Base-by-base conservation (phyloP, 2,888 invertebrate genomes). In the Cantharis flavilabris region DNA sequence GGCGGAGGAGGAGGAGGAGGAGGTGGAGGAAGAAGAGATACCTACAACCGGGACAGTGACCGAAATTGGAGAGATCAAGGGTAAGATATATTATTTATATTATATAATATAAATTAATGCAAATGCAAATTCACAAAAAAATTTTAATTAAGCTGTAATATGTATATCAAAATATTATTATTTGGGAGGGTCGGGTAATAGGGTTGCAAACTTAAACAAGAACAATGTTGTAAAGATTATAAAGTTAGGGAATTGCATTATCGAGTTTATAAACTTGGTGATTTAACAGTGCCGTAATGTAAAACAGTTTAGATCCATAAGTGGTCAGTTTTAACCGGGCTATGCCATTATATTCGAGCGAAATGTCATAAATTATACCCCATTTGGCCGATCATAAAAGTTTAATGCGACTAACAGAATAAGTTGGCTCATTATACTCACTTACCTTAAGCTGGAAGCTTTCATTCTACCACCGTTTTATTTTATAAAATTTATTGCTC, bases 31-130 rank as follows among this genome's bases (percentile, higher is more conserved):
- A 77, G 77, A 70, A 81, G 81, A 77, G 81, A 81, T 67, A n/a
- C n/a, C 0, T 81, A 82, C 73, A 33, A 76, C 69, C 65, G 65
- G 0, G 80, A 77, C 62, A 70, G 82, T 69, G 83, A 83, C 73
- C 88, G 89, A 75, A 80, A 64, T 11, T 82, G 81, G 81, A 87
- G 90, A 75, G 90, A 90, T 82, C 89, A 90, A 83, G 90, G 84
- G 84, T 84, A 76, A 83, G 79, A 70, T n/a, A n/a, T n/a, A n/a
- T n/a, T n/a, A 23, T 5, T 3, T 16, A 16, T 16, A 16, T 16
- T 16, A 23, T 3, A 23, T 23, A 5, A 23, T 26, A 26, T 5
- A 4, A 26, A 49, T n/a, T 49, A 5, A 49, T 49, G 33, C 33
- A 49, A 49, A 49, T n/a, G 16, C 11, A 20, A 1, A 18, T 10